Evolutionary conservation across 2,113 vertebrate species (phyloP).

Genomic region (Tragelaphus imberbis): DNA sequence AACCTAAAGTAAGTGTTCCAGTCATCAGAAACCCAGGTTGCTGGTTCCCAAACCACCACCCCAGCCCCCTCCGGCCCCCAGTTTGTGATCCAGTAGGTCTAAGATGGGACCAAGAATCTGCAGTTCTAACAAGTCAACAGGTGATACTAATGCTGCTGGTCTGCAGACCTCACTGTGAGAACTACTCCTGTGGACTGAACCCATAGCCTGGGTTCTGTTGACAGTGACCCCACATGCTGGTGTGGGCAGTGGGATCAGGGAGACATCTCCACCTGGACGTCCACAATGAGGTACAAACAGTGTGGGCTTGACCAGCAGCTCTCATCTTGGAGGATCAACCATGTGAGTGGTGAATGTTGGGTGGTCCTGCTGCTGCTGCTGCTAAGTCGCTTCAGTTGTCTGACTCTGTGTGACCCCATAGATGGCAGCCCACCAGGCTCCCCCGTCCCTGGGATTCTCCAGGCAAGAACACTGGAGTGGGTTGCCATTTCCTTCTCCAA

Average conservation of each 20-base stretch:
- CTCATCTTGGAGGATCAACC: neutral
- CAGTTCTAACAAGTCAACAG: neutral
- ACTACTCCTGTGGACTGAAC: accelerated
- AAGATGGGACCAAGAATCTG: neutral
- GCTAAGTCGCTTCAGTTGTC: too few species aligned
- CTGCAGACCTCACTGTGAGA: neutral
- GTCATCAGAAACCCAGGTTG: neutral
- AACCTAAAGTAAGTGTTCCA: neutral
- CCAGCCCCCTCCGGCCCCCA: too few species aligned
- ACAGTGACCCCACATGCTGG: accelerated
- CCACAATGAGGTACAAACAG: neutral
- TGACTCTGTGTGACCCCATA: too few species aligned
- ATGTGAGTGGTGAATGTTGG: neutral
- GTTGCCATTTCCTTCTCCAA: too few species aligned
- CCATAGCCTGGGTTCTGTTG: accelerated
- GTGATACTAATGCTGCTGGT: neutral
- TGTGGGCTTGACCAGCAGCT: neutral
- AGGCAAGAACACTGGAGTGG: too few species aligned
- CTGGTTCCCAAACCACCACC: neutral
- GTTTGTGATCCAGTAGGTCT: neutral
- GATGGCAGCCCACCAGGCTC: too few species aligned
- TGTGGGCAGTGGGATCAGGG: neutral
- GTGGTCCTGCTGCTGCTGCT: neutral
- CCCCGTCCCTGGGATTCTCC: too few species aligned
- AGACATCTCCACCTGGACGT: neutral